Evolutionary conservation across 2,113 vertebrate species (phyloP), one percentile per base, ranked within the genome.

Genomic region (Tragelaphus imberbis): DNA sequence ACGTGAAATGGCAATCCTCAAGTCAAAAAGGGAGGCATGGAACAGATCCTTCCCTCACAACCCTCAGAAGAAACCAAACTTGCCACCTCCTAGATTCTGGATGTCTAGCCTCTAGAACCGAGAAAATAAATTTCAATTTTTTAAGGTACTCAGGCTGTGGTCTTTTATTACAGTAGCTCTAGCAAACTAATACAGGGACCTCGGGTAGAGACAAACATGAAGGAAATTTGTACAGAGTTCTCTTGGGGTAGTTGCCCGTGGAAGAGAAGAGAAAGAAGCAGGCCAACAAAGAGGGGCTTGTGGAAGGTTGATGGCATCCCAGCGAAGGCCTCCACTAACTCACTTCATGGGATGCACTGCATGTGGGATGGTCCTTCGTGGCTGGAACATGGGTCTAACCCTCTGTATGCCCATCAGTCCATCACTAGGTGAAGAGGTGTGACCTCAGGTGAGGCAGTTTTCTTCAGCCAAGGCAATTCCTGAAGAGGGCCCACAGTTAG

Each of bases 381-480:
- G 16, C 11, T 91, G 53, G 59, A 40, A 88, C 2, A 3, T 19
- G 21, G 10, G 28, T 25, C 44, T 77, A 13, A n/a, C 5, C 5
- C 28, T 68, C 59, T 44, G 19, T 8, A 16, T 2, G 7, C 4
- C 23, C 8, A 4, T 5, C 7, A 7, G n/a, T 79, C 25, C 9
- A 0, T 49, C 9, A 0, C 0, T 55, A 47, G 2, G 33, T 51
- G 19, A 47, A 6, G 53, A 55, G 53, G 40, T 40, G 8, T 33
- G 47, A 51, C 68, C 51, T 86, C 8, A 14, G 21, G 16, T 4
- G 51, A 87, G 40, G 7, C 59, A 19, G 25, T 61, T 96, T n/a
- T 88, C 86, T 81, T 89, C 15, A n/a, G 55, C 71, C 25, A 51
- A 71, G n/a, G 30, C 23, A 49, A 11, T 93, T 68, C 11, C 44